phyloP scores from a whole-genome alignment of 2,888 invertebrate genomes.

The Campoletis raptor region DNA sequence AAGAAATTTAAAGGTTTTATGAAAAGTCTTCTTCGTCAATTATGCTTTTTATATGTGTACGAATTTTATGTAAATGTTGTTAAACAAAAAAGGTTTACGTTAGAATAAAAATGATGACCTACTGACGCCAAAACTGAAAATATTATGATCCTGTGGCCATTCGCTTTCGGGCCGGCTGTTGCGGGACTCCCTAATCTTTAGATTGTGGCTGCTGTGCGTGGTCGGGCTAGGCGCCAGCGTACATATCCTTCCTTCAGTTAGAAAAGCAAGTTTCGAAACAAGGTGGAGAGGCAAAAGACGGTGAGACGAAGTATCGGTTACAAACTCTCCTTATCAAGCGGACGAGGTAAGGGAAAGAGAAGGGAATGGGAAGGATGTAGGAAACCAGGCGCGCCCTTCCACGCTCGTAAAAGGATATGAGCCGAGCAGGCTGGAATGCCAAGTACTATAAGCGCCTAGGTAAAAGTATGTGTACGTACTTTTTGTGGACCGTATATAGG shows the following conservation, averaged over 20 bases:
- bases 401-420: constrained; percentile 78
- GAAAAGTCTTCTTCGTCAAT: neutral
- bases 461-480: constrained; percentile 48
- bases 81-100: neutral
- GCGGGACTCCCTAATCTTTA: constrained; percentile 54
- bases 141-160: constrained; percentile 29
- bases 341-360: constrained; percentile 50
- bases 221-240: constrained; percentile 49
- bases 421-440: constrained; percentile 75
- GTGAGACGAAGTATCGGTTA: constrained; percentile 75
- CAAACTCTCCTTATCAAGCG: constrained; percentile 75
- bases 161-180: constrained; percentile 41
- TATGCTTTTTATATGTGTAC: neutral
- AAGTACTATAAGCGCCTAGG: constrained; percentile 70
- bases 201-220: constrained; percentile 36
- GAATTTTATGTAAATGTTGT: neutral
- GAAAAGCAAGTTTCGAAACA: constrained; percentile 50
- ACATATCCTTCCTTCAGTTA: constrained; percentile 35
- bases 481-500: constrained; percentile 47
- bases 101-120: constrained; percentile 2
- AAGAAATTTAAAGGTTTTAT: neutral
- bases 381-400: constrained; percentile 59
- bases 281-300: constrained; percentile 30
- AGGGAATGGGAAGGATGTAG: constrained; percentile 3
- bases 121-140: neutral